phyloP scores from a whole-genome alignment of 1,140 invertebrate genomes.

The Acromyrmex echinatior region DNA sequence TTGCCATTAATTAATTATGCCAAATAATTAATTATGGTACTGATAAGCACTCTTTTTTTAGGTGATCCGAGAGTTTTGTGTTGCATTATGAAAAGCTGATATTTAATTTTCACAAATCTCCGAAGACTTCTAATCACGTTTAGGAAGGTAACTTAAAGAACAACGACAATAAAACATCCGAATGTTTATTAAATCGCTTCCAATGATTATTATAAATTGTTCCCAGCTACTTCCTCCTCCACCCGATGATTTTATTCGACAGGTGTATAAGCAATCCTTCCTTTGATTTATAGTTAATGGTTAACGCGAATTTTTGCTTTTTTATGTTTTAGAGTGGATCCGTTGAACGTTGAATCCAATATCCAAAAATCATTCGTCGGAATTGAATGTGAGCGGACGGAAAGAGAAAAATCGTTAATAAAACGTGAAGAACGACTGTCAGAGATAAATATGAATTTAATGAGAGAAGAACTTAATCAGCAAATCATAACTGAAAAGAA shows the following conservation, averaged over 20 bases:
- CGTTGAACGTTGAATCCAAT: constrained; percentile 65
- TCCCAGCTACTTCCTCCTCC: not conserved
- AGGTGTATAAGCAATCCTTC: not conserved
- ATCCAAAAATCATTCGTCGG: not conserved
- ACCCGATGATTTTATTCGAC: not conserved
- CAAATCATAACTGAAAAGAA: not conserved
- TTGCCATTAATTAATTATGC: constrained; percentile 26
- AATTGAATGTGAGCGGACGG: not conserved
- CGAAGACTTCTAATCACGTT: constrained; percentile 24
- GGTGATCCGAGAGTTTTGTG: constrained; percentile 33
- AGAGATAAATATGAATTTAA: not conserved
- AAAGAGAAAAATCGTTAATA: not conserved
- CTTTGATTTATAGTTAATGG: not conserved
- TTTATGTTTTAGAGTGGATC: constrained; percentile 76
- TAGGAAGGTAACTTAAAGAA: constrained; percentile 48
- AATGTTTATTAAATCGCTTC: constrained; percentile 24
- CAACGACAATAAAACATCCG: constrained; percentile 15
- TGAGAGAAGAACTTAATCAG: not conserved
- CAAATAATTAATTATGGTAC: constrained; percentile 27
- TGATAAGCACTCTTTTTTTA: constrained; percentile 41
- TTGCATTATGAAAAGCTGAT: constrained; percentile 42
- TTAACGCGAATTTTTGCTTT: constrained; percentile 46
- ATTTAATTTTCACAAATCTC: constrained; percentile 29
- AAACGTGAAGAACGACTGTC: not conserved
- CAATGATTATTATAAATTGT: not conserved